A percentile compares a stretch with the other conserved stretches of the same genome.
These are phyloP conservation scores for Dendropsophus ebraccatus DNA, from an alignment of 2,113 vertebrate species.

Conservation along the genomic window DNA sequence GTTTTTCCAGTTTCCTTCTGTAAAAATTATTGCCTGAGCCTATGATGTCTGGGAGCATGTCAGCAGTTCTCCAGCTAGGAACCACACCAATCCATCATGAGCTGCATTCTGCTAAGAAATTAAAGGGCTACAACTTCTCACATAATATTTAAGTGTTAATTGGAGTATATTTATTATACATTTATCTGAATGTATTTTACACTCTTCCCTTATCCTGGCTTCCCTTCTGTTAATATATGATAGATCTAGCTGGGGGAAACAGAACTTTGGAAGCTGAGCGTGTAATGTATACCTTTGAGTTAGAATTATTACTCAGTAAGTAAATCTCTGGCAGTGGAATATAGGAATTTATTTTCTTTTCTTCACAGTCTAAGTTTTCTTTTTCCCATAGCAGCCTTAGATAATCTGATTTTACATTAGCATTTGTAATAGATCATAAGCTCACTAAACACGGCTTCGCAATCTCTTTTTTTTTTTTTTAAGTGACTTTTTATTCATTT, in stretches of 20 bases:
- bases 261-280: neutral
- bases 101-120: constrained; percentile 9
- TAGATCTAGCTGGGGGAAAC: constrained; percentile 2
- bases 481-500: too few relatives aligned
- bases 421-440: neutral
- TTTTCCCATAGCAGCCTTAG: neutral
- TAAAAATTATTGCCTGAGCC: neutral
- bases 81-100: constrained; percentile 11
- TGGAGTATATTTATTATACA: constrained; percentile 3
- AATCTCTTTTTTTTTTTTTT: too few relatives aligned
- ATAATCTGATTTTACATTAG: neutral
- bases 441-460: too few relatives aligned
- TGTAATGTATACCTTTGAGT: constrained; percentile 19
- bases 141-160: constrained; percentile 10
- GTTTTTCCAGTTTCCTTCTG: neutral
- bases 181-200: neutral
- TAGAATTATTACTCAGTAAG: constrained; percentile 26
- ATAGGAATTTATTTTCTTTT: neutral
- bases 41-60: neutral
- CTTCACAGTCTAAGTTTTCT: neutral
- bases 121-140: neutral
- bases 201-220: neutral
- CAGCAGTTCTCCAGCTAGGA: neutral
- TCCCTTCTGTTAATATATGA: neutral
- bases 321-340: constrained; percentile 7